A percentile compares a stretch with the other conserved stretches of the same genome.
These are phyloP conservation scores for Erebia ligea DNA, from an alignment of 2,888 invertebrate species.

Conservation along the genomic window DNA sequence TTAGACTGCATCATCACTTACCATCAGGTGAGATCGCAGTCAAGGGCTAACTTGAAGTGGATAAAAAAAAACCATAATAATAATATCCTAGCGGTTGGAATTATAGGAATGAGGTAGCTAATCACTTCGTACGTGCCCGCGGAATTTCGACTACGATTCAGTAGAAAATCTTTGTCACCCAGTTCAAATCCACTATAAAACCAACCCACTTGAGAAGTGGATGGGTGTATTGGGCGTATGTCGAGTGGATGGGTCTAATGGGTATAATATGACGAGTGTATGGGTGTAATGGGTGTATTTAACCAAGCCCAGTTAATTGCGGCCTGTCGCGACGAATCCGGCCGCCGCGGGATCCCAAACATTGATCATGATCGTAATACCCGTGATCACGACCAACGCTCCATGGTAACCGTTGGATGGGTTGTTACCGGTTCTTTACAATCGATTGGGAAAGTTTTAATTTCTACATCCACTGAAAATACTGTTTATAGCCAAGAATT, in stretches of 20 bases:
- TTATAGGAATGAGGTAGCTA: too few relatives aligned
- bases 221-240: background rate
- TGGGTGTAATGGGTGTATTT: constrained; percentile 17
- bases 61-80: too few relatives aligned
- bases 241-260: background rate
- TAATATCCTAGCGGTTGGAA: too few relatives aligned
- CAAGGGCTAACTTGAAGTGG: too few relatives aligned
- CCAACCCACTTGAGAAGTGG: background rate
- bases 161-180: background rate
- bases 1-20: too few relatives aligned
- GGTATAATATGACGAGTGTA: background rate
- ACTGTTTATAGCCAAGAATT: too few relatives aligned
- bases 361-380: constrained; percentile 39
- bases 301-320: constrained; percentile 30
- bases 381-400: constrained; percentile 32
- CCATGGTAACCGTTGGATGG: constrained; percentile 9
- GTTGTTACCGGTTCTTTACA: constrained; percentile 1
- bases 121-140: too few relatives aligned
- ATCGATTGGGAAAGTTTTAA: background rate
- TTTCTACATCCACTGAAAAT: too few relatives aligned
- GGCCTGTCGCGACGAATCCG: constrained; percentile 32
- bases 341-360: constrained; percentile 19
- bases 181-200: background rate
- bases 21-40: too few relatives aligned
- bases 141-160: too few relatives aligned